Percentiles rank a stretch among this genome's conserved stretches.
phyloP scores from a whole-genome alignment of 2,113 vertebrate species.

The Oxyura jamaicensis region DNA sequence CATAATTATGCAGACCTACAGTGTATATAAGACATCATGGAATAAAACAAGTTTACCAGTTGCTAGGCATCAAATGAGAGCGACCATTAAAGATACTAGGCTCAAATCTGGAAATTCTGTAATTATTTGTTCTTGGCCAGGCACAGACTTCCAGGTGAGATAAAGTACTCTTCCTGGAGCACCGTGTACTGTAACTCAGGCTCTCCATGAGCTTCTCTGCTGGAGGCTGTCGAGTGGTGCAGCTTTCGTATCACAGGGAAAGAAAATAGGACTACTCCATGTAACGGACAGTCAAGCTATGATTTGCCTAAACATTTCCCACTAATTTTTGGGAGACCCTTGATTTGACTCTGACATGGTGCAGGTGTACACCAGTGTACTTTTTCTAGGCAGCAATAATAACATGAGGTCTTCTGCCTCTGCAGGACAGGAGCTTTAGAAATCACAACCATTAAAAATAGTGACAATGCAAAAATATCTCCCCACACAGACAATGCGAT shows the following conservation, averaged over 20 bases:
- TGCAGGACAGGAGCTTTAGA: not conserved
- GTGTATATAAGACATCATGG: not conserved
- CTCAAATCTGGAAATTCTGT: not conserved
- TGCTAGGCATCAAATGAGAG: not conserved
- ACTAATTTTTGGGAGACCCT: not conserved
- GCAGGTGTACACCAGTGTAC: not conserved
- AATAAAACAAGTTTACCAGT: not conserved
- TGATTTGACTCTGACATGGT: rapidly evolving
- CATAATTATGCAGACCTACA: not conserved
- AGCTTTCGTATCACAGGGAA: no score
- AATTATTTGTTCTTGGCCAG: not conserved
- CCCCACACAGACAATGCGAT: not conserved
- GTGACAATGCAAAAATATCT: not conserved
- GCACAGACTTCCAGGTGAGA: not conserved
- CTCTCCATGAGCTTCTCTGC: not conserved
- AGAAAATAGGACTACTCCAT: not conserved
- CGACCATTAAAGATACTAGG: not conserved
- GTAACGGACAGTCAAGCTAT: not conserved
- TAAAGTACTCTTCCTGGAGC: not conserved
- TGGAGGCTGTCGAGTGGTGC: not conserved
- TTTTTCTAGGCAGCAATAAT: not conserved
- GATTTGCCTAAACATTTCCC: not conserved
- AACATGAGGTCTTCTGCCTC: not conserved
- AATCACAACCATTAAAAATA: not conserved
- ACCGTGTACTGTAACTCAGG: rapidly evolving